A percentile compares a stretch with the other conserved stretches of the same genome.
phyloP scores from a whole-genome alignment of 2,797 vertebrate genomes.

The Poeciliopsis gracilis region DNA sequence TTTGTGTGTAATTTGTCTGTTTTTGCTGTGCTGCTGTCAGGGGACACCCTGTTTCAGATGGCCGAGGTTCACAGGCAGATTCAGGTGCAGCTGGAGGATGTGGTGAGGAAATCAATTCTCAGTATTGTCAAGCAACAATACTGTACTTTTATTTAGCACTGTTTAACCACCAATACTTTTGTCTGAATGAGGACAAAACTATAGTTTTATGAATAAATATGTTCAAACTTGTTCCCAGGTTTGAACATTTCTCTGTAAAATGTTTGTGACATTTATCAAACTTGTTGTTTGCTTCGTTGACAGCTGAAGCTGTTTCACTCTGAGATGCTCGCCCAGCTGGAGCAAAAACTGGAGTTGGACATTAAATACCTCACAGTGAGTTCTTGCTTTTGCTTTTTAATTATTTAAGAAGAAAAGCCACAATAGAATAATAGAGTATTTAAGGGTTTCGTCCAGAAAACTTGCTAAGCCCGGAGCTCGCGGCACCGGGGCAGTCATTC shows the following conservation, averaged over 20 bases:
- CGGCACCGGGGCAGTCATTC: too few species aligned
- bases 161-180: neutral
- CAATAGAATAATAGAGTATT: neutral
- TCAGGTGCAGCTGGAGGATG: slow-evolving; percentile 88
- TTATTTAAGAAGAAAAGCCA: neutral
- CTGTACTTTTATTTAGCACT: neutral
- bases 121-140: neutral
- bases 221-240: neutral
- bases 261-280: neutral
- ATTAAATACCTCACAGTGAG: slow-evolving; percentile 88
- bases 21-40: slow-evolving; percentile 61
- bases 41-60: slow-evolving; percentile 89
- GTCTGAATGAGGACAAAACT: neutral
- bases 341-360: slow-evolving; percentile 88
- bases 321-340: slow-evolving; percentile 86
- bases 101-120: slow-evolving; percentile 71
- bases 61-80: slow-evolving; percentile 90
- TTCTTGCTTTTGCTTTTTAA: slow-evolving; percentile 1
- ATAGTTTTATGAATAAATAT: neutral
- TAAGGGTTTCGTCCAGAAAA: too few species aligned
- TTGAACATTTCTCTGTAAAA: neutral
- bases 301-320: slow-evolving; percentile 88
- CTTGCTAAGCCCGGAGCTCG: too few species aligned
- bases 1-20: neutral
- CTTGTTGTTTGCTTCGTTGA: slow-evolving; percentile 20